A percentile compares a stretch with the other conserved stretches of the same genome.
Conservation (phyloP, 1,140 invertebrate species). For the Melanaphis sacchari region DNA sequence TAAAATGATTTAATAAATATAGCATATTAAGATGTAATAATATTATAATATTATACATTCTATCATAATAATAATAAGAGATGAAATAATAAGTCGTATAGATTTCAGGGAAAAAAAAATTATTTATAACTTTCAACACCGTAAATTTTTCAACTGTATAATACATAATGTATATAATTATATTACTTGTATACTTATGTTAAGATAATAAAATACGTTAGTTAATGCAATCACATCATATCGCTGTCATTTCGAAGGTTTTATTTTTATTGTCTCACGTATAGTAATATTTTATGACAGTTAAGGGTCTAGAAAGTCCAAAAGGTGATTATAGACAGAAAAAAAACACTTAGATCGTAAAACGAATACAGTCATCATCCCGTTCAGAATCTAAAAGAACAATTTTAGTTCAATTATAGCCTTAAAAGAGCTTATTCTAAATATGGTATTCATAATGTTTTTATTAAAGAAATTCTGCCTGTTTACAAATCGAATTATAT, state of each 20-base stretch:
- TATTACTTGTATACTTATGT: too few species aligned
- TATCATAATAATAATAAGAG: not conserved
- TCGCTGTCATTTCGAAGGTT: not conserved
- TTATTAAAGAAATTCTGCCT: not conserved
- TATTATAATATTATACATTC: not conserved
- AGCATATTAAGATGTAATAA: not conserved
- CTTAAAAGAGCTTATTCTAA: not conserved
- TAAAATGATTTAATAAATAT: not conserved
- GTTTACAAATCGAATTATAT: not conserved
- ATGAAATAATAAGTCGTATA: not conserved
- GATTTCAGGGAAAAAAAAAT: not conserved
- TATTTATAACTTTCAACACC: not conserved
- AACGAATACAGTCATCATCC: too few species aligned
- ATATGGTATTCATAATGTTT: not conserved
- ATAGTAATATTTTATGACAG: not conserved
- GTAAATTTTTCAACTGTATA: not conserved
- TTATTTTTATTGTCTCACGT: not conserved
- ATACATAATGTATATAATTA: too few species aligned
- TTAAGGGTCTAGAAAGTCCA: not conserved
- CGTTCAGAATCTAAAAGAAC: too few species aligned
- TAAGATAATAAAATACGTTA: not conserved
- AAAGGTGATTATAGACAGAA: too few species aligned
- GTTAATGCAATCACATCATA: not conserved
- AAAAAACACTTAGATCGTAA: too few species aligned
- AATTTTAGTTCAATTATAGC: not conserved